Evolutionary conservation across 2,888 invertebrate species (phyloP), one percentile per base, ranked within the genome.

Genomic region (Perdita meconis): DNA sequence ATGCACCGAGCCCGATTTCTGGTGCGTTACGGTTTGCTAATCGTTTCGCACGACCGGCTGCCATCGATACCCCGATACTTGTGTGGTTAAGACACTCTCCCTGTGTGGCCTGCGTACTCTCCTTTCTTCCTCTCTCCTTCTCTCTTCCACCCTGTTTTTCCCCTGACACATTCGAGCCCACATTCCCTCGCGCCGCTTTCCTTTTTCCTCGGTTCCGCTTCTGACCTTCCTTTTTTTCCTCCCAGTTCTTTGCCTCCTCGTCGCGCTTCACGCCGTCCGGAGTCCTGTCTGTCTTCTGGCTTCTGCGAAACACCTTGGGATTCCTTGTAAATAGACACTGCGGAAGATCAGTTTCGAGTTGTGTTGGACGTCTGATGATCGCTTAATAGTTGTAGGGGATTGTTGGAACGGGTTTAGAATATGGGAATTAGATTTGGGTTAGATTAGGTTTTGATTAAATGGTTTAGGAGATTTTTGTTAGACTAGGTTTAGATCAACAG

Each of bases 21-120:
- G 86, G 82, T 80, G 84, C 84, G 87, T 84, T 85, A 86, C 85
- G 87, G 87, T 84, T 86, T 87, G 83, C 84, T 89, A 89, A 90
- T 90, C 87, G 87, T 86, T 87, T 88, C 88, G 86, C 90, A 86
- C 86, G 85, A 88, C 84, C 87, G 87, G 83, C 70, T 81, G 88
- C 70, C 68, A 75, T 71, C 77, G 83, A 85, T 78, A 66, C 63
- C 71, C 55, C 72, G 74, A 38, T 67, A 70, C 63, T 57, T 61
- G 57, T 56, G 70, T 47, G 60, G 73, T 56, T 78, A 57, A 69
- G 81, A 44, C 38, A 44, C 63, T 60, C 66, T 66, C 60, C 74
- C 55, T 67, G 68, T 78, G 66, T 71, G 63, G 74, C 70, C 63
- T 65, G 19, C 61, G 19, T 59, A 34, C 67, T 38, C 53, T 47